Percentiles rank a stretch among this genome's conserved stretches.
These are phyloP conservation scores for Holothuria leucospilota DNA, from an alignment of 53 echinoderm and acorn worm species.

Conservation along the genomic window DNA sequence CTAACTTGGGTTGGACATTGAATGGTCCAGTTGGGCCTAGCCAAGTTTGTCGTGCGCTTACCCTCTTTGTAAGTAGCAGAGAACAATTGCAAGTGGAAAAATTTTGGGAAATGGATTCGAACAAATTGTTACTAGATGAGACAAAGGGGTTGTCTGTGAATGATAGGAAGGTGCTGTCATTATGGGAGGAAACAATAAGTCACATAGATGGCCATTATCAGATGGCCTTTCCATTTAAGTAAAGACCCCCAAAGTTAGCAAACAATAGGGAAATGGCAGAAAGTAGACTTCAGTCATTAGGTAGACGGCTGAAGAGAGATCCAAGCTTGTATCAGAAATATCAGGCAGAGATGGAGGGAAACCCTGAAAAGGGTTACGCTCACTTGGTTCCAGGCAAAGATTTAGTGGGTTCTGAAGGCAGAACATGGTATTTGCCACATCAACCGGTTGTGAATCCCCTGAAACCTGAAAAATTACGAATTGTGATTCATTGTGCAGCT, in stretches of 20 bases:
- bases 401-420: constrained; percentile 32
- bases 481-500: constrained; percentile 59
- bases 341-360: constrained; percentile 30
- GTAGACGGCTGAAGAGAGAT: constrained; percentile 50
- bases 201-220: constrained; percentile 63
- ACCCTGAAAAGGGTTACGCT: constrained; percentile 17
- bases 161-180: constrained; percentile 60
- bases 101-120: constrained; percentile 70
- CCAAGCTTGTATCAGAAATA: constrained; percentile 41
- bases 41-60: background rate
- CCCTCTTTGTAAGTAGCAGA: constrained; percentile 36
- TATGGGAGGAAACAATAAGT: constrained; percentile 53
- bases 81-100: constrained; percentile 48
- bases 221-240: constrained; percentile 62
- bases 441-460: constrained; percentile 54
- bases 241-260: constrained; percentile 21
- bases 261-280: constrained; percentile 61
- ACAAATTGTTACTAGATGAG: constrained; percentile 50
- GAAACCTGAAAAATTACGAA: constrained; percentile 50
- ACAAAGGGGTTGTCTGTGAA: constrained; percentile 53
- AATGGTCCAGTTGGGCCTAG: constrained; percentile 41
- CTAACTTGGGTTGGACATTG: constrained; percentile 60
- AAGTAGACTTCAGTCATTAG: constrained; percentile 48
- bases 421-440: constrained; percentile 78
- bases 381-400: background rate